Evolutionary conservation across 1,140 invertebrate species (phyloP).

Genomic region (Drosophila bocqueti): DNA sequence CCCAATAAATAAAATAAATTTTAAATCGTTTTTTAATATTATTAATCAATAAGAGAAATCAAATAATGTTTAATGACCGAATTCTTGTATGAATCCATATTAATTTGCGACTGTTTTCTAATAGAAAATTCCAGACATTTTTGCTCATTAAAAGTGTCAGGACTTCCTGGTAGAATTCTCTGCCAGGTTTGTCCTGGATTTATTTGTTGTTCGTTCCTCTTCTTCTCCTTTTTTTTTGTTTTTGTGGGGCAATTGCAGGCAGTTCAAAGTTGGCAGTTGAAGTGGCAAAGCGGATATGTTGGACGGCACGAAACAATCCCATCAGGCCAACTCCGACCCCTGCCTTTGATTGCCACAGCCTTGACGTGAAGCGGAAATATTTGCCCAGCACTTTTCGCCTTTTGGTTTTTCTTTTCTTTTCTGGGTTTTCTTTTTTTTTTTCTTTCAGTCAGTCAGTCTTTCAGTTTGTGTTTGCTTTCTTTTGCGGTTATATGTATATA

Average conservation of each 20-base stretch:
- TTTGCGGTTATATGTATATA: neutral
- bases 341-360: slow-evolving; percentile 46
- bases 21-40: neutral
- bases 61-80: neutral
- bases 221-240: neutral
- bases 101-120: neutral
- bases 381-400: slow-evolving; percentile 51
- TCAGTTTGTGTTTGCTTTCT: slow-evolving; percentile 9
- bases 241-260: neutral
- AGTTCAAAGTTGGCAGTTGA: slow-evolving; percentile 26
- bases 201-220: neutral
- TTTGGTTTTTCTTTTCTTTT: slow-evolving; percentile 16
- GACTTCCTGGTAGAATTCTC: neutral
- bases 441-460: slow-evolving; percentile 7
- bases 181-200: neutral
- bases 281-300: slow-evolving; percentile 68
- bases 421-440: neutral
- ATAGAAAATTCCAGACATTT: neutral
- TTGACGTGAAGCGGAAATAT: slow-evolving; percentile 55
- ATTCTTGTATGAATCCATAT: neutral
- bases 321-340: slow-evolving; percentile 39
- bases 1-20: too few relatives aligned
- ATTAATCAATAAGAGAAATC: too few relatives aligned
- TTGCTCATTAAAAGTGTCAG: neutral
- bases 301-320: slow-evolving; percentile 64